Percentiles rank a stretch among this genome's conserved stretches.
phyloP scores from a whole-genome alignment of 2,888 invertebrate genomes.

The Belgica antarctica region DNA sequence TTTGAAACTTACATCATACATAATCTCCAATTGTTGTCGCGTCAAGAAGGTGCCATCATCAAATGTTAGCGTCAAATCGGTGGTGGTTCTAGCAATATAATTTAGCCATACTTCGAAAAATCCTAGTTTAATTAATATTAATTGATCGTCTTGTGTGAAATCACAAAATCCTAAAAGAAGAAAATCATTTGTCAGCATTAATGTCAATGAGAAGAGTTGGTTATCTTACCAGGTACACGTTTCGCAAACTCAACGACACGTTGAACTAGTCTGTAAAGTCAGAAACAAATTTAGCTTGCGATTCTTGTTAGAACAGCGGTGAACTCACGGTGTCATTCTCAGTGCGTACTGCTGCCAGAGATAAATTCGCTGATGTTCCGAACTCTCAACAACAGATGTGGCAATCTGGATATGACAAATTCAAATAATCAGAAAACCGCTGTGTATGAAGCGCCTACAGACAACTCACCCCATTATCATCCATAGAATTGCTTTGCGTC shows the following conservation, averaged over 20 bases:
- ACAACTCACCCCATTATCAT: conserved; percentile 38
- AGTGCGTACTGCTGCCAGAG: conserved; percentile 87
- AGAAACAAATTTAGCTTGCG: too few species aligned
- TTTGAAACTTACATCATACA: conserved; percentile 76
- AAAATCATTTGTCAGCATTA: too few species aligned
- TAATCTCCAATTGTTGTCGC: conserved; percentile 76
- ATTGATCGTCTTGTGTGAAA: conserved; percentile 91
- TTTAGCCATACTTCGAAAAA: conserved; percentile 97
- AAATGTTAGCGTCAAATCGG: conserved; percentile 75
- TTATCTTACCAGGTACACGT: conserved; percentile 86
- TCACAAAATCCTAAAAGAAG: conserved; percentile 87
- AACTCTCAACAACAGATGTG: conserved; percentile 63
- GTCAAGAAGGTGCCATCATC: conserved; percentile 85
- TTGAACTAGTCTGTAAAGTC: too few species aligned
- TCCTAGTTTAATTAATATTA: conserved; percentile 92
- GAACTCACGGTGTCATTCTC: conserved; percentile 83
- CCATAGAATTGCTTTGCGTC: conserved; percentile 29
- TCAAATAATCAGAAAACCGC: conserved; percentile 30
- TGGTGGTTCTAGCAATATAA: conserved; percentile 77
- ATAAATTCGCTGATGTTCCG: conserved; percentile 73
- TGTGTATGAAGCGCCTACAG: background rate
- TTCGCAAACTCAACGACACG: conserved; percentile 96
- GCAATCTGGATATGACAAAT: conserved; percentile 55
- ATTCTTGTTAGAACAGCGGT: too few species aligned
- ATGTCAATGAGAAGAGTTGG: too few species aligned